phyloP scores from a whole-genome alignment of 1,140 invertebrate species.

The Pseudomyrmex flavicornis region DNA sequence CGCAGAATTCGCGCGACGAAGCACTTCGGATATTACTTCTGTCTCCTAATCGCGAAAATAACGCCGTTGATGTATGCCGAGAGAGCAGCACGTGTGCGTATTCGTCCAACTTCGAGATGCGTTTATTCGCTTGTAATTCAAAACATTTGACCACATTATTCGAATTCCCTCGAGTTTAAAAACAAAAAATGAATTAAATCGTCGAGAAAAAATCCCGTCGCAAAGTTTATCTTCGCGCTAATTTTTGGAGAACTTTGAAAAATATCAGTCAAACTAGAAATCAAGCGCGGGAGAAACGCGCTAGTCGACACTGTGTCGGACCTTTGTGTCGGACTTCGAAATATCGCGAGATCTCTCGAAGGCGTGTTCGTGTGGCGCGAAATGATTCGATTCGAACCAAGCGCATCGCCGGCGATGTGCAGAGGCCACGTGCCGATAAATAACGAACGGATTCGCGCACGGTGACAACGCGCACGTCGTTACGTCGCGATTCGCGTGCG shows the following conservation, averaged over 20 bases:
- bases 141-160: background rate
- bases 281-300: too few species aligned
- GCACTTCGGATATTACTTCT: background rate
- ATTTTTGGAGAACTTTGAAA: too few species aligned
- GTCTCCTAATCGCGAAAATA: conserved; percentile 28
- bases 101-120: background rate
- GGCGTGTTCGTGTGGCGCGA: too few species aligned
- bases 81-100: background rate
- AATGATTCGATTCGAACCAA: too few species aligned
- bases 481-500: conserved; percentile 41
- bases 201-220: background rate
- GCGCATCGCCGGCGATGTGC: too few species aligned
- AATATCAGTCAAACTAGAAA: too few species aligned
- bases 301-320: too few species aligned
- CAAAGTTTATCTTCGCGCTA: too few species aligned
- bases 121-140: conserved; percentile 14
- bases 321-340: too few species aligned
- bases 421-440: too few species aligned
- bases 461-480: background rate
- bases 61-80: background rate
- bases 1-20: conserved; percentile 3
- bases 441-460: too few species aligned
- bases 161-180: background rate
- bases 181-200: background rate
- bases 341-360: too few species aligned